phyloP scores from a whole-genome alignment of 2,797 vertebrate species.

The Tadarida brasiliensis region DNA sequence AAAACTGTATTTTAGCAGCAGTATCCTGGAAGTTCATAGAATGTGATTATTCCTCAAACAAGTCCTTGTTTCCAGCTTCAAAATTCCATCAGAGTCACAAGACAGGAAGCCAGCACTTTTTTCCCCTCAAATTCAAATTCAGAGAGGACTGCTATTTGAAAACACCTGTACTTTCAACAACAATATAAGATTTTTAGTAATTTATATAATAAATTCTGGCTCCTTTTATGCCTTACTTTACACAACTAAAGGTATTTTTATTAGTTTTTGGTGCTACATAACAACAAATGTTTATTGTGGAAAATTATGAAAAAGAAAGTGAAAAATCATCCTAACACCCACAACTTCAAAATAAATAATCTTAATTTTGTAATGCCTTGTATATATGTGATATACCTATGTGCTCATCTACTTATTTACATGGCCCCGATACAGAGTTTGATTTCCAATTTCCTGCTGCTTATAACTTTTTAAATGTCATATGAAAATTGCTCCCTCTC shows the following conservation, averaged over 20 bases:
- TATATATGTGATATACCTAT: no score
- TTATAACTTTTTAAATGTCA: background rate
- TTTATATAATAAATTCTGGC: conserved; percentile 52
- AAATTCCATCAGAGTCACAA: conserved; percentile 44
- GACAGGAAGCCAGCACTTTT: background rate
- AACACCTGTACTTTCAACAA: background rate
- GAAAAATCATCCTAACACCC: conserved; percentile 18
- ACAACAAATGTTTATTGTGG: background rate
- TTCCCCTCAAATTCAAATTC: conserved; percentile 38
- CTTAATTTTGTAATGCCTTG: background rate
- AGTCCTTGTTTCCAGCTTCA: conserved; percentile 8
- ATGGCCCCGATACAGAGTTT: background rate
- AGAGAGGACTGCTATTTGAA: conserved; percentile 43
- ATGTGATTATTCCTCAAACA: conserved; percentile 20
- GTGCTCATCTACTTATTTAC: background rate
- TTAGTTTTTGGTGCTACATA: background rate
- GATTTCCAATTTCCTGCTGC: background rate
- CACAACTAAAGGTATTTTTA: conserved; percentile 24
- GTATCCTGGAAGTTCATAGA: background rate
- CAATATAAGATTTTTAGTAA: background rate
- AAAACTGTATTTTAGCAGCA: background rate
- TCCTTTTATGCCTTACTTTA: conserved; percentile 30
- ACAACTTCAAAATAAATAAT: conserved; percentile 24
- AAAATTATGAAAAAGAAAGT: conserved; percentile 32
- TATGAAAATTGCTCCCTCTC: background rate